Conservation (phyloP, 2,888 invertebrate species). For the Parnassius orleans region DNA sequence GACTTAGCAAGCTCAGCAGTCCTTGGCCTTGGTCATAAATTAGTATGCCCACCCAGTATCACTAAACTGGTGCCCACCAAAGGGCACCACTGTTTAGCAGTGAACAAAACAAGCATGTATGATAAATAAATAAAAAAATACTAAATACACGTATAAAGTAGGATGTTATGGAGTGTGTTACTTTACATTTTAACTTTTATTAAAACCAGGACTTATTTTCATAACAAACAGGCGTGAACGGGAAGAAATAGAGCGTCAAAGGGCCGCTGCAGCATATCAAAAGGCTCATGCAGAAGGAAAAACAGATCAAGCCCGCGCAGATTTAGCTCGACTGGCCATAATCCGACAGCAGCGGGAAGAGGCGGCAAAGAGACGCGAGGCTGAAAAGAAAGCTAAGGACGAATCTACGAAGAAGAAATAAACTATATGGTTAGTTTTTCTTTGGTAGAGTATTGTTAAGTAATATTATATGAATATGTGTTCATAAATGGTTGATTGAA, state of each 20-base stretch:
- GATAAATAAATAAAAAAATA: no score
- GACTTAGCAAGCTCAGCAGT: no score
- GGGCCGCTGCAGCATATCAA: constrained; percentile 93
- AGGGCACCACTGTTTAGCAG: no score
- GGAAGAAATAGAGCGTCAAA: constrained; percentile 95
- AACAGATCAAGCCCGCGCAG: constrained; percentile 97
- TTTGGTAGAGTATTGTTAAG: not conserved
- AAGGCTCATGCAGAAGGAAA: constrained; percentile 97
- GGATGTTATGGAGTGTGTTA: no score
- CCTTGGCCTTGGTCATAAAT: no score
- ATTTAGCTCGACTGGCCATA: constrained; percentile 95
- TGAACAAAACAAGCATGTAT: no score
- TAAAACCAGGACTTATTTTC: constrained; percentile 5
- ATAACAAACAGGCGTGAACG: constrained; percentile 81
- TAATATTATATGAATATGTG: no score
- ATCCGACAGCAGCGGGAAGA: constrained; percentile 97
- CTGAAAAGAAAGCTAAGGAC: constrained; percentile 87
- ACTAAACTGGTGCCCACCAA: no score
- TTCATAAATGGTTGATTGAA: no score
- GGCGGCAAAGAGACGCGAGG: constrained; percentile 94
- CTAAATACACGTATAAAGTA: no score
- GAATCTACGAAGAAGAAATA: constrained; percentile 67
- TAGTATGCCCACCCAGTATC: no score
- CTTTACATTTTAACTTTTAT: not conserved
- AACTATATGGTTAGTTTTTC: not conserved